These are phyloP conservation scores for Micromesistius poutassou DNA, from an alignment of 2,797 vertebrate genomes.

Conservation along the genomic window DNA sequence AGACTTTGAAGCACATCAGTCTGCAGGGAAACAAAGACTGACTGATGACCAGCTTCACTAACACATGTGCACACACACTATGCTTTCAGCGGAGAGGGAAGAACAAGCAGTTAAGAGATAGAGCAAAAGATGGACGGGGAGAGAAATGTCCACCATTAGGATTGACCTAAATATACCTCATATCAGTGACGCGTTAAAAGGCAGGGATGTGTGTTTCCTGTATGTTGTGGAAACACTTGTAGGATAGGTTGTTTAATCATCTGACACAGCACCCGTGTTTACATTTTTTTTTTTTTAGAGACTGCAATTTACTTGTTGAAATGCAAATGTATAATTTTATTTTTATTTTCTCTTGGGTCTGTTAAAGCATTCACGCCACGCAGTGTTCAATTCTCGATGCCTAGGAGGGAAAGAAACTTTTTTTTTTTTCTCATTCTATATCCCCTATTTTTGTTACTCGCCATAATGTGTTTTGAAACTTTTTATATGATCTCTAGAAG, in stretches of 20 bases:
- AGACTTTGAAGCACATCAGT: constrained; percentile 73
- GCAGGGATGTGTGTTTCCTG: constrained; percentile 79
- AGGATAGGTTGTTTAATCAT: constrained; percentile 90
- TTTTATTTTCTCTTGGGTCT: constrained; percentile 48
- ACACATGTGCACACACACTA: constrained; percentile 53
- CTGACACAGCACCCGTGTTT: constrained; percentile 92
- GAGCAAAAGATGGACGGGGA: constrained; percentile 24
- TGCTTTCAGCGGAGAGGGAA: constrained; percentile 67
- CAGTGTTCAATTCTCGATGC: constrained; percentile 82
- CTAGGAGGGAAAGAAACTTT: constrained; percentile 62
- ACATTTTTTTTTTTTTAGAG: constrained; percentile 61
- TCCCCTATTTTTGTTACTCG: constrained; percentile 78
- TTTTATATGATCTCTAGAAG: constrained; percentile 82
- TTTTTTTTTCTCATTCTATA: constrained; percentile 68
- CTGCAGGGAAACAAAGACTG: constrained; percentile 72
- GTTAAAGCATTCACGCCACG: constrained; percentile 73
- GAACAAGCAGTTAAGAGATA: constrained; percentile 1
- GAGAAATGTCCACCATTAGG: constrained; percentile 43
- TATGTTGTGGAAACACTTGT: constrained; percentile 91
- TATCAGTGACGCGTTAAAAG: constrained; percentile 78
- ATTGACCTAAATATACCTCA: constrained; percentile 85
- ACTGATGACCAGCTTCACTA: constrained; percentile 66
- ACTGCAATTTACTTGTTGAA: constrained; percentile 70
- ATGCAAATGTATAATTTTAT: constrained; percentile 60
- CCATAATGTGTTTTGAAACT: constrained; percentile 82